phyloP scores from a whole-genome alignment of 2,113 vertebrate species.

The Cranoglanis bouderius region DNA sequence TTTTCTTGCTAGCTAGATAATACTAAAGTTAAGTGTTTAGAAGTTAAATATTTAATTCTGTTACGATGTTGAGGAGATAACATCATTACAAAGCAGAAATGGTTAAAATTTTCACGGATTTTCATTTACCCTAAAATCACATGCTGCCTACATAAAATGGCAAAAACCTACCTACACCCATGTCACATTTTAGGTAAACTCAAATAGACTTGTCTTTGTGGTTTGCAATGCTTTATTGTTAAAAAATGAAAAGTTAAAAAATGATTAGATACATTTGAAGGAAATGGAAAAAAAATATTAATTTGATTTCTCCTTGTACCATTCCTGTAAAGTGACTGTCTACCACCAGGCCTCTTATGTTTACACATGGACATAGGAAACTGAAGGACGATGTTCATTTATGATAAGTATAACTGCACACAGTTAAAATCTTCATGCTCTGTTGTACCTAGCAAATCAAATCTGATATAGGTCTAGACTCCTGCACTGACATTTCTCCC shows the following conservation, averaged over 20 bases:
- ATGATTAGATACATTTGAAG: not conserved
- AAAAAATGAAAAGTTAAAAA: too few relatives aligned
- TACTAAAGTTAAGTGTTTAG: not conserved
- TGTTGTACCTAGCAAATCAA: not conserved
- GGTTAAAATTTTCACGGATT: not conserved
- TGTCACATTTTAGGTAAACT: not conserved
- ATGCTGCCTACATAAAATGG: not conserved
- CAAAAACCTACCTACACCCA: not conserved
- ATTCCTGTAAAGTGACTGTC: not conserved
- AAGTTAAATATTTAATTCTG: not conserved
- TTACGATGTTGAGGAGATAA: not conserved
- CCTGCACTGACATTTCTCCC: too few relatives aligned
- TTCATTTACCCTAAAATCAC: not conserved
- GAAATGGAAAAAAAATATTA: not conserved
- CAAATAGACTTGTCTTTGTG: not conserved
- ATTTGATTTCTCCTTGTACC: not conserved
- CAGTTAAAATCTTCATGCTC: conserved; percentile 9
- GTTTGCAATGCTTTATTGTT: not conserved
- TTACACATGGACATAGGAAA: not conserved
- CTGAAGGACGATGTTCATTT: not conserved
- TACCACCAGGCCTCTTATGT: not conserved
- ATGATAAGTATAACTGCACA: not conserved
- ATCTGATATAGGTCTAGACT: not conserved
- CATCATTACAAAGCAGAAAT: not conserved
- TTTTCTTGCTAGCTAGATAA: not conserved